Base-by-base conservation (phyloP, 1,140 invertebrate genomes). In the Ceratina australensis region DNA sequence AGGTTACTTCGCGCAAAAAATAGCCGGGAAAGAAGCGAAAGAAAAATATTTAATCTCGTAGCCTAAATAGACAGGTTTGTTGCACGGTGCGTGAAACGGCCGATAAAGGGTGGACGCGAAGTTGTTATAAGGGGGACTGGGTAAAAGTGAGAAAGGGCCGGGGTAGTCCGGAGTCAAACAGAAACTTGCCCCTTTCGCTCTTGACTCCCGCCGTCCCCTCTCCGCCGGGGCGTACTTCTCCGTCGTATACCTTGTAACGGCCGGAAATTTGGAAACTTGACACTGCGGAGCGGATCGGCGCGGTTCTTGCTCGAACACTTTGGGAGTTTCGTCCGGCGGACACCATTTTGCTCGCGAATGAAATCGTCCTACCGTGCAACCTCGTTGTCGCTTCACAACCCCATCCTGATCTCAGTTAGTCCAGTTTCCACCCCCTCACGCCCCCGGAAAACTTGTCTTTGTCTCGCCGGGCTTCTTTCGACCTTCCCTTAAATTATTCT, bases 251-350 rank as follows among this genome's bases (percentile, higher is more conserved):
- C 57, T 54, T 72, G 69, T 84, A 84, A 85, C 79, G 68, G 78
- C 82, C 82, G 82, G 84, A 85, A 82, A 85, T 85, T 85, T 85
- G 83, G 84, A 85, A 85, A 85, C 84, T 85, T 82, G 84, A 85
- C 83, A 82, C 75, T 81, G 47, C 73, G 64, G 65, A 69, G 69
- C 57, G 65, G 65, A 84, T 84, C 78, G 73, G 66, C 54, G 54
- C 64, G 71, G 72, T 71, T 76, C 82, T 81, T 67, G 82, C 66
- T 28, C 63, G 60, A 83, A 79, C 83, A 82, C 79, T 84, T 73
- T 42, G 64, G 13, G 84, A 69, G 33, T 42, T 84, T 79, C 71
- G 75, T 81, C 72, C 68, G 52, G 63, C 72, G 76, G 80, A 80
- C 83, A 76, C 67, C 59, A 81, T 67, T 73, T 75, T 75, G 67